Evolutionary conservation across 2,888 invertebrate genomes (phyloP), one percentile per base, ranked within the genome.

Genomic region (Andrena dorsata): DNA sequence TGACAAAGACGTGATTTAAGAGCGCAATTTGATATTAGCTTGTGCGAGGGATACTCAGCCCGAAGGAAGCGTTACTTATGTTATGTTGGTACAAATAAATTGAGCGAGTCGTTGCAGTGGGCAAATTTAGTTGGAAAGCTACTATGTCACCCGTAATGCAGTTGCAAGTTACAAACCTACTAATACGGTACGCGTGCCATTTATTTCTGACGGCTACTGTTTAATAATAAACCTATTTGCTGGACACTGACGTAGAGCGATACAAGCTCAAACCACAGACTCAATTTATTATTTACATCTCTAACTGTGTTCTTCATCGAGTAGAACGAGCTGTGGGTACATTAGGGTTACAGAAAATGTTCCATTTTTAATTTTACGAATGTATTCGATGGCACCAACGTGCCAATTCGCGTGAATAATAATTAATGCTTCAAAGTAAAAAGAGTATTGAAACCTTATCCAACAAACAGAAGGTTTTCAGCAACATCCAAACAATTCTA

Each of bases 161-260:
- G 30, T 26, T 61, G 16, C 56, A 35, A 64, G 56, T 41, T 61
- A 13, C 56, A 35, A 77, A 68, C 66, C 2, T 75, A 53, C 41
- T 75, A 66, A 83, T 73, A 69, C 60, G 35, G 69, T 53, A 63
- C 64, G n/a, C 20, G 61, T 51, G 32, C 41, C 47, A 63, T 83
- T 69, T 68, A 30, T 64, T 69, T 71, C 73, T 65, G 68, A 68
- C 58, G 66, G 64, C 83, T 72, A 78, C 72, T 76, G 78, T 78
- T 73, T 66, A 81, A 73, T 81, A 58, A 63, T 71, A 71, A 75
- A 53, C 4, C n/a, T 10, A 47, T 23, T 60, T 35, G 28, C 53
- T 30, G 32, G 28, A 23, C 23, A 13, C 26, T 23, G 56, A 56
- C 23, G 53, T 56, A 10, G 53, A n/a, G 26, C 30, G 32, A 47